Conservation (phyloP, 1,140 invertebrate genomes). For the Lanistes nyassanus region DNA sequence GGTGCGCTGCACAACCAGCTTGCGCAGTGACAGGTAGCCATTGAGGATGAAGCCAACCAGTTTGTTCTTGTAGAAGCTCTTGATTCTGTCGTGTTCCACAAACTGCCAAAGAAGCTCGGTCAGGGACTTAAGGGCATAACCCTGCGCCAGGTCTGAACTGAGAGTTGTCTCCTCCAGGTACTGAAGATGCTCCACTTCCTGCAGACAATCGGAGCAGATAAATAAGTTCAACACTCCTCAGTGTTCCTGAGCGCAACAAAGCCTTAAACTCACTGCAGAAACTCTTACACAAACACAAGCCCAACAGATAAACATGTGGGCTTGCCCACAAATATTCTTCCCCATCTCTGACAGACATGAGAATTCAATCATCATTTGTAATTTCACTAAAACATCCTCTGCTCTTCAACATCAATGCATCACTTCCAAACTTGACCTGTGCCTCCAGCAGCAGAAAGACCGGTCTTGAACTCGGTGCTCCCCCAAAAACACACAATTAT, state of each 20-base stretch:
- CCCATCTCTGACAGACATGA: no score
- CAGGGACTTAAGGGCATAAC: constrained; percentile 68
- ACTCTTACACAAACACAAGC: no score
- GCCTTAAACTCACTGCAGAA: background rate
- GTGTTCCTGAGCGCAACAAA: background rate
- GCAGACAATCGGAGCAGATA: constrained; percentile 30
- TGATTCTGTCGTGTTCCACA: constrained; percentile 75
- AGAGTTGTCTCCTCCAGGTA: constrained; percentile 77
- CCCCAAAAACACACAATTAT: no score
- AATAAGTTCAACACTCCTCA: background rate
- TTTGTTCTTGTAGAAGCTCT: constrained; percentile 88
- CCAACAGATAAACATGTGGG: no score
- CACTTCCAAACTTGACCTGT: no score
- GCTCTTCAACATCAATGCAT: no score
- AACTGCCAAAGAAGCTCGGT: constrained; percentile 84
- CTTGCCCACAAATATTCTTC: no score
- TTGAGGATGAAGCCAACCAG: constrained; percentile 90
- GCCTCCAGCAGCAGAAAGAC: no score
- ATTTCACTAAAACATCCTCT: no score
- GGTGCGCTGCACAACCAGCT: constrained; percentile 93
- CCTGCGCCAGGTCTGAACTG: constrained; percentile 93
- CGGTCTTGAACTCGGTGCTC: no score
- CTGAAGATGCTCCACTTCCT: constrained; percentile 82
- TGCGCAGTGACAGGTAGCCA: constrained; percentile 90
- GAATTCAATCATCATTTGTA: no score